Conservation (phyloP, 2,797 vertebrate genomes). For the Perdix hodgsoniae region DNA sequence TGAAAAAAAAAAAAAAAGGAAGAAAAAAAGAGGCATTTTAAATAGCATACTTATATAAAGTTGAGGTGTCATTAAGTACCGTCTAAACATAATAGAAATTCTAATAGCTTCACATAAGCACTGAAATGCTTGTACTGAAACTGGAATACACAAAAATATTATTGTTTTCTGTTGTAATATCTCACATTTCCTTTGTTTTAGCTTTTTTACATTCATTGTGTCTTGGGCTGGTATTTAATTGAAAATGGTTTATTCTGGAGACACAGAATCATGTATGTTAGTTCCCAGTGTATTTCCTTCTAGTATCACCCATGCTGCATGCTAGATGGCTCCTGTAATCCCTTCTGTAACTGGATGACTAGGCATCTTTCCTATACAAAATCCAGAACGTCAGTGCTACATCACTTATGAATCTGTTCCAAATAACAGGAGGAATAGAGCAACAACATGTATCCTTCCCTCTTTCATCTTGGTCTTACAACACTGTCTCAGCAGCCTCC, state of each 20-base stretch:
- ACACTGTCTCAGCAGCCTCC: not conserved
- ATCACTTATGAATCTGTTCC: fast-evolving
- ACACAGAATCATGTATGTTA: not conserved
- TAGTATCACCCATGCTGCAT: fast-evolving
- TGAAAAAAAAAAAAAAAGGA: not conserved
- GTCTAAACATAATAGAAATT: not conserved
- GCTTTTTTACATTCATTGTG: not conserved
- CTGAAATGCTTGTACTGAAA: not conserved
- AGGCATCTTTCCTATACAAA: not conserved
- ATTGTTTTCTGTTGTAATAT: not conserved
- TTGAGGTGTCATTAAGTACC: not conserved
- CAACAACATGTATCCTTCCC: not conserved
- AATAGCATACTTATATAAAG: not conserved
- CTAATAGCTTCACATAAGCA: not conserved
- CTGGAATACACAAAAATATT: not conserved
- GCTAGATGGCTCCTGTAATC: not conserved
- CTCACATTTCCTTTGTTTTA: not conserved
- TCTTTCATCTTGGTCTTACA: not conserved
- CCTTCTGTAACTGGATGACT: not conserved
- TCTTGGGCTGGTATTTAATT: not conserved
- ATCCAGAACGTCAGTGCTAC: not conserved
- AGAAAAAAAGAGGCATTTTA: not conserved
- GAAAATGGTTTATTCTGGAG: not conserved
- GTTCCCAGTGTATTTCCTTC: not conserved
- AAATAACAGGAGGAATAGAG: not conserved